Base-by-base conservation (phyloP, 2,113 vertebrate species). In the Rhea pennata region DNA sequence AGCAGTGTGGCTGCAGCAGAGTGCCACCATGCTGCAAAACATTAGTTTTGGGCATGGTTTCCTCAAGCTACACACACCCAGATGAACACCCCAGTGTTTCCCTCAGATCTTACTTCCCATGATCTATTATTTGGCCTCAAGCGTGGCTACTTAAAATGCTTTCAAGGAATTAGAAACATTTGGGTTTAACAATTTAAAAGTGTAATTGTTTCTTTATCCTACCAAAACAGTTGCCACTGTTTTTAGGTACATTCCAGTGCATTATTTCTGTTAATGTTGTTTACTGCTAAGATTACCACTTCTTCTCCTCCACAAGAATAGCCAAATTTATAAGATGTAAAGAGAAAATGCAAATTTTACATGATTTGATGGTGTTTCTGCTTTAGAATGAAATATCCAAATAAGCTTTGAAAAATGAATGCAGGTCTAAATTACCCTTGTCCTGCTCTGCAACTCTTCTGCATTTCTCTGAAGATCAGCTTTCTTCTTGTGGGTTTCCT, bases 21-120 rank as follows among this genome's bases (percentile, higher is more conserved):
- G 0, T 12, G 10, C 10, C 0, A 0, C 27, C 50, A 5, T 27
- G 31, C 24, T 78, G 77, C 56, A 62, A 54, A 93, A 24, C 5
- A 12, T 12, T 48, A 70, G 36, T 36, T 36, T 36, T 36, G 36
- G 36, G 15, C 0, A 0, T 11, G 16, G 4, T 8, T 58, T 58
- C 7, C 0, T 54, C 70, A 78, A 46, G 15, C 6, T 48, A 29
- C 3, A 3, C 7, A 4, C 40, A 20, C 24, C 23, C 58, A n/a
- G 36, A 23, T 40, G 27, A 44, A 50, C 75, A 84, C 94, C 50
- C 7, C 23, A 19, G 11, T 48, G 31, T 24, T 78, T 85, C 48
- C 53, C 12, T 73, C 67, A 70, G 66, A 65, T 15, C 44, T 44
- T 73, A 26, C 48, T 33, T 58, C 27, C 73, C 12, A 7, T 23